These are phyloP conservation scores for Phylloscopus whistleri DNA, from an alignment of 2,113 vertebrate species.

Conservation along the genomic window DNA sequence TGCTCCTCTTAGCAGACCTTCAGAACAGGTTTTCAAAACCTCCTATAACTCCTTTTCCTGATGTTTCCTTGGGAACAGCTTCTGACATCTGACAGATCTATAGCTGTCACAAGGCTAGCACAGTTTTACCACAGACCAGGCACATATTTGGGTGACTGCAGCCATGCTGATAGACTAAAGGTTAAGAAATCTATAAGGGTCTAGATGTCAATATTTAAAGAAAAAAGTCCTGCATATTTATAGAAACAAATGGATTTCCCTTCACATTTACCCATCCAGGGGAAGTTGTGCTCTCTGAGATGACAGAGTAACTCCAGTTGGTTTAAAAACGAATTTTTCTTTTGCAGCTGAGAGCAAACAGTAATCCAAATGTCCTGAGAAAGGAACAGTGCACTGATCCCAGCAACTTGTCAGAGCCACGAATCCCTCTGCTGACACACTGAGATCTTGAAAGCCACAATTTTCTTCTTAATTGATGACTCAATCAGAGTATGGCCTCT, in stretches of 20 bases:
- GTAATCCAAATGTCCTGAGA: slow-evolving; percentile 43
- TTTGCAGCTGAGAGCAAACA: not conserved
- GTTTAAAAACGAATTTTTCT: slow-evolving; percentile 20
- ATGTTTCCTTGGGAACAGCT: slow-evolving; percentile 36
- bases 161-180: slow-evolving; percentile 24
- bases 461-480: slow-evolving; percentile 73
- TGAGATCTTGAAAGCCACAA: slow-evolving; percentile 59
- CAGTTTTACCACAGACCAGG: slow-evolving; percentile 26
- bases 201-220: slow-evolving; percentile 45
- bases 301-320: not conserved
- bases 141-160: slow-evolving; percentile 28
- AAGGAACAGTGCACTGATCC: slow-evolving; percentile 21
- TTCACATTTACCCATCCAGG: slow-evolving; percentile 11
- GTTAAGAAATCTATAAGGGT: slow-evolving; percentile 52
- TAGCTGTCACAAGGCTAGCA: slow-evolving; percentile 46
- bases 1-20: not conserved
- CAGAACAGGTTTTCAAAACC: slow-evolving; percentile 27
- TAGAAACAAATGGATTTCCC: slow-evolving; percentile 65
- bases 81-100: slow-evolving; percentile 12
- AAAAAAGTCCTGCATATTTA: slow-evolving; percentile 44
- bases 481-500: slow-evolving; percentile 63
- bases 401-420: slow-evolving; percentile 35
- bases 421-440: slow-evolving; percentile 41
- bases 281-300: slow-evolving; percentile 11
- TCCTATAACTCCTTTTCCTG: slow-evolving; percentile 4